Conservation (phyloP, 2,113 vertebrate genomes). For the Oenanthe melanoleuca region DNA sequence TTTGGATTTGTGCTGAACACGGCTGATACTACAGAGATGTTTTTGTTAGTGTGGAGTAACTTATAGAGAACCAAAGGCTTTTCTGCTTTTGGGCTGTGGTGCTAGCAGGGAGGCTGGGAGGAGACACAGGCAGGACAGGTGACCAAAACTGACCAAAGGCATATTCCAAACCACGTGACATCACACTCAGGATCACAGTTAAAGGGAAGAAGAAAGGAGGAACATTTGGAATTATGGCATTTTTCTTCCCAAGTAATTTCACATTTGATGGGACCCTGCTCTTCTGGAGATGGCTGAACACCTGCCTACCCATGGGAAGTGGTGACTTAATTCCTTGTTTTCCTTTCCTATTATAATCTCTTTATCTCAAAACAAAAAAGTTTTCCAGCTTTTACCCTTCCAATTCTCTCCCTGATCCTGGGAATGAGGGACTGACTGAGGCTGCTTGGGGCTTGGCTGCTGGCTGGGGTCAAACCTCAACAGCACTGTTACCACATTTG, state of each 20-base stretch:
- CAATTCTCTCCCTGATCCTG: not conserved
- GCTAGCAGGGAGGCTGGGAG: accelerated
- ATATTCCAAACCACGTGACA: not conserved
- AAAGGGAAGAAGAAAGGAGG: not conserved
- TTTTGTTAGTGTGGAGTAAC: not conserved
- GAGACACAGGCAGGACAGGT: not conserved
- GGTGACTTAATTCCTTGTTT: not conserved
- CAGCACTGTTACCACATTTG: not conserved
- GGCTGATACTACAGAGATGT: not conserved
- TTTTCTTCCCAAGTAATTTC: not conserved
- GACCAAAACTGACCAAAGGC: not conserved
- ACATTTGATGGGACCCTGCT: not conserved
- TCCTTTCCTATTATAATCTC: not conserved
- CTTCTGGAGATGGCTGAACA: not conserved
- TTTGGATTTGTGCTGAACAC: not conserved
- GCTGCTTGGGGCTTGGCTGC: not conserved
- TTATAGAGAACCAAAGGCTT: not conserved
- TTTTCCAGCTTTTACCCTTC: not conserved
- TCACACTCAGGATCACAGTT: not conserved
- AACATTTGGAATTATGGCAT: accelerated
- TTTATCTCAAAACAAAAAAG: not conserved
- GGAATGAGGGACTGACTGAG: not conserved
- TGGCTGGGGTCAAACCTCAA: not conserved
- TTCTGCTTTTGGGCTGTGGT: accelerated
- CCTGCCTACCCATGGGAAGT: not conserved